Evolutionary conservation across 2,113 vertebrate species (phyloP).

Genomic region (Crotophaga sulcirostris): DNA sequence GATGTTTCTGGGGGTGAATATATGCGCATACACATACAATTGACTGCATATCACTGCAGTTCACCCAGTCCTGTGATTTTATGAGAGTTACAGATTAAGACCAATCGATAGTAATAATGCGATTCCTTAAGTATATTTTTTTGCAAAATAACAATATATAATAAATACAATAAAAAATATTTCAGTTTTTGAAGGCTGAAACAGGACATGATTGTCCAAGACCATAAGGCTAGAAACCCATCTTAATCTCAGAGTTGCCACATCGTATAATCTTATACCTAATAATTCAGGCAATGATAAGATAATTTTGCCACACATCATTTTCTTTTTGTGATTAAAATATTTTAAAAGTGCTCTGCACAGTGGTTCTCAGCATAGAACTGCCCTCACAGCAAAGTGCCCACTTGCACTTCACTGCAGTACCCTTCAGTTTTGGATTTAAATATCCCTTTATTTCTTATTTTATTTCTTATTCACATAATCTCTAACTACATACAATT

Average conservation of each 20-base stretch:
- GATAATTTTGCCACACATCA: not conserved
- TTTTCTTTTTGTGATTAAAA: not conserved
- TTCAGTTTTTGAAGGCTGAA: not conserved
- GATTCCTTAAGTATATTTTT: not conserved
- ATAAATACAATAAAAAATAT: not conserved
- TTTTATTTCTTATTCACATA: not conserved
- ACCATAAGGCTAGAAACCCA: not conserved
- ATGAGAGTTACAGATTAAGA: not conserved
- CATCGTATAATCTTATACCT: not conserved
- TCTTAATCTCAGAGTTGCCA: not conserved
- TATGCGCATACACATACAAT: accelerated
- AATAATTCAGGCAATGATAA: not conserved
- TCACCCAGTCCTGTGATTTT: not conserved
- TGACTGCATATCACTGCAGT: not conserved
- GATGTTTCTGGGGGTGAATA: accelerated
- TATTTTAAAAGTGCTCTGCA: not conserved
- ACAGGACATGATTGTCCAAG: not conserved
- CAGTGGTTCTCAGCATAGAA: not conserved
- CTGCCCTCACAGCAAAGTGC: not conserved
- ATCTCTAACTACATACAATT: not conserved
- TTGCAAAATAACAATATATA: not conserved
- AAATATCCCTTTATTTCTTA: not conserved
- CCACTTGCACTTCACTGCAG: not conserved
- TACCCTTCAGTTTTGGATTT: not conserved
- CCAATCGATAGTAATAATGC: not conserved